phyloP scores from a whole-genome alignment of 1,140 invertebrate genomes.

The Babylonia areolata region DNA sequence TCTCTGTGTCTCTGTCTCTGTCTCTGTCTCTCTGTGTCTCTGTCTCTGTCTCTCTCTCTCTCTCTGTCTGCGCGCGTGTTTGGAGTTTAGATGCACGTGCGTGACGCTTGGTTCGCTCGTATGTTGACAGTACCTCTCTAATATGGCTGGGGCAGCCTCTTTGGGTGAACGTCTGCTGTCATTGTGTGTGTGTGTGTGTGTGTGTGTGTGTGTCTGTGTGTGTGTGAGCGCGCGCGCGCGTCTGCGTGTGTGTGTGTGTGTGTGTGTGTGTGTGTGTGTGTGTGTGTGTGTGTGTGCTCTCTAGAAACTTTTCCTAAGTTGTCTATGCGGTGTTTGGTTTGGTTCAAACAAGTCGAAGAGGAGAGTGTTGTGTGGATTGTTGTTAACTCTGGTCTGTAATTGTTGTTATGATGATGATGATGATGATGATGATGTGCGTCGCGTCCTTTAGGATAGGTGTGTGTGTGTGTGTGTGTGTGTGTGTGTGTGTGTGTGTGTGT shows the following conservation, averaged over 20 bases:
- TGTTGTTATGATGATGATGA: neutral
- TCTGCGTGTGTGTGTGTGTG: slow-evolving; percentile 6
- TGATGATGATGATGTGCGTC: neutral
- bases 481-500: neutral
- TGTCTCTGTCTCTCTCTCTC: neutral
- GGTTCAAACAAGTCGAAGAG: no score
- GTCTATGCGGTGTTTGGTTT: no score
- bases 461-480: neutral
- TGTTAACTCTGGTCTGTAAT: neutral
- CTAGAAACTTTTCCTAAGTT: no score
- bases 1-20: neutral
- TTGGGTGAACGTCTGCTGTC: neutral
- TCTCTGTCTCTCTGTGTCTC: neutral
- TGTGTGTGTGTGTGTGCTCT: neutral
- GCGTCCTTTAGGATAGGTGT: neutral
- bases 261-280: slow-evolving; percentile 11
- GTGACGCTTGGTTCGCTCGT: neutral
- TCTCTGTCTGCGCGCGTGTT: neutral
- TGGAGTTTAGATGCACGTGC: neutral
- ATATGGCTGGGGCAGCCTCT: neutral
- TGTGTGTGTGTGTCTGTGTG: slow-evolving; percentile 14
- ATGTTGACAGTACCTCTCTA: neutral
- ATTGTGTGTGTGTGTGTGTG: neutral
- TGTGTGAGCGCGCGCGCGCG: no score
- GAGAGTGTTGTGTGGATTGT: neutral